These are phyloP conservation scores for Loxodonta africana DNA, from an alignment of 2,113 vertebrate species.

Conservation along the genomic window DNA sequence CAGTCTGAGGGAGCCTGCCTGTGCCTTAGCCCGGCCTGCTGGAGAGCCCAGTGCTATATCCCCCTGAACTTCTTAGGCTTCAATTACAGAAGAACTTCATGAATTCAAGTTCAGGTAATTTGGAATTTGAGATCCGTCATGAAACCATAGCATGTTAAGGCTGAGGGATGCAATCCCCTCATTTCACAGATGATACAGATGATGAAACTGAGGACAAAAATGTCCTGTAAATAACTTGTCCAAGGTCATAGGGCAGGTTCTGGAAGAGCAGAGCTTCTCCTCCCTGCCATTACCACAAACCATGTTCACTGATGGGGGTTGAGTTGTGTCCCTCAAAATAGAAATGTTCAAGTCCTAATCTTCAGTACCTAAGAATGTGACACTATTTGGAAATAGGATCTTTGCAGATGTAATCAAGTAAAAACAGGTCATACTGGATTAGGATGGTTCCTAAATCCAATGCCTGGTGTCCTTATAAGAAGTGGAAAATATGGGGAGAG, in stretches of 20 bases:
- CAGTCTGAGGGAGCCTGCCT: rapidly evolving
- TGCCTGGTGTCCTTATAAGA: not conserved
- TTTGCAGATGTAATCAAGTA: not conserved
- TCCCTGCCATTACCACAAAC: not conserved
- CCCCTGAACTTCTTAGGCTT: not conserved
- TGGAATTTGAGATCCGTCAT: not conserved
- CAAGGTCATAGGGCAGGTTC: not conserved
- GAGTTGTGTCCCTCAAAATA: not conserved
- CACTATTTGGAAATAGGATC: not conserved
- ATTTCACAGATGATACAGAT: not conserved
- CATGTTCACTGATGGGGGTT: not conserved
- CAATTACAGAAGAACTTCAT: not conserved
- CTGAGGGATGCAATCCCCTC: not conserved
- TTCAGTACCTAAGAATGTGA: not conserved
- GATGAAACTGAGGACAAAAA: not conserved
- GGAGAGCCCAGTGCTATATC: rapidly evolving
- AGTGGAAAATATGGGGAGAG: not conserved
- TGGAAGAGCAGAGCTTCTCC: not conserved
- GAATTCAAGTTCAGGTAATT: not conserved
- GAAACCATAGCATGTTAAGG: not conserved
- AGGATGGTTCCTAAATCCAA: not conserved
- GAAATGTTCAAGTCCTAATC: not conserved
- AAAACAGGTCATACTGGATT: not conserved
- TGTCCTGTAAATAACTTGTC: not conserved
- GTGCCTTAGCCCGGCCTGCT: not conserved